Evolutionary conservation across 2,797 vertebrate genomes (phyloP).

Genomic region (Oryzias dopingdopingensis): DNA sequence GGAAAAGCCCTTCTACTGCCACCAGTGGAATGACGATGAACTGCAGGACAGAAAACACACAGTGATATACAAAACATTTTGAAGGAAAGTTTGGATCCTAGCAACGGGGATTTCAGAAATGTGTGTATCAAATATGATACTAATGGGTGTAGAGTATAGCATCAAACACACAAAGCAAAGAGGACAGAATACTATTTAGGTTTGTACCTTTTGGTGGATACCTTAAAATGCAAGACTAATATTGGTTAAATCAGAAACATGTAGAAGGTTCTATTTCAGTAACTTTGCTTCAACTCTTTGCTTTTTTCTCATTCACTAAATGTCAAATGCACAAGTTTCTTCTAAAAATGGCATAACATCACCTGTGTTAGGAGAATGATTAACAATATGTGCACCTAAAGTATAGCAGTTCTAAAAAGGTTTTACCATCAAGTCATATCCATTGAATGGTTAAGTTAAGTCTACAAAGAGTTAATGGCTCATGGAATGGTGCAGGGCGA

Average conservation of each 20-base stretch:
- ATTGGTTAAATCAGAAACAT: constrained; percentile 18
- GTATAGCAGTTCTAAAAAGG: not conserved
- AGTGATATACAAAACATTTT: too few species aligned
- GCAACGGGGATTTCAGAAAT: too few species aligned
- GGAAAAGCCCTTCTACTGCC: too few species aligned
- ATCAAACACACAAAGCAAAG: too few species aligned
- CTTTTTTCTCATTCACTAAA: constrained; percentile 12
- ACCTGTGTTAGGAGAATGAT: not conserved
- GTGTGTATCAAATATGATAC: too few species aligned
- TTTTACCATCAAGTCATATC: not conserved
- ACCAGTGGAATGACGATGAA: too few species aligned
- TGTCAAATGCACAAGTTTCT: not conserved
- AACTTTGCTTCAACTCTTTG: constrained; percentile 5
- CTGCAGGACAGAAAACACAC: too few species aligned
- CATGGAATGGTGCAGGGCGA: constrained; percentile 35
- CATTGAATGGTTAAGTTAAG: constrained; percentile 10
- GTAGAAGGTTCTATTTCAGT: not conserved
- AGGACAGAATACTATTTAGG: too few species aligned
- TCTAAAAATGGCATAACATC: too few species aligned
- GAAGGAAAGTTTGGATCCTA: too few species aligned
- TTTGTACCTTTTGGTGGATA: too few species aligned
- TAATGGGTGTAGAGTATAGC: too few species aligned
- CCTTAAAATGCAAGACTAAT: constrained; percentile 8
- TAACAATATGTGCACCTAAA: constrained; percentile 1
- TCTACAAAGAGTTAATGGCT: constrained; percentile 35